phyloP scores from a whole-genome alignment of 2,113 vertebrate genomes.

The Callaeas wilsoni region DNA sequence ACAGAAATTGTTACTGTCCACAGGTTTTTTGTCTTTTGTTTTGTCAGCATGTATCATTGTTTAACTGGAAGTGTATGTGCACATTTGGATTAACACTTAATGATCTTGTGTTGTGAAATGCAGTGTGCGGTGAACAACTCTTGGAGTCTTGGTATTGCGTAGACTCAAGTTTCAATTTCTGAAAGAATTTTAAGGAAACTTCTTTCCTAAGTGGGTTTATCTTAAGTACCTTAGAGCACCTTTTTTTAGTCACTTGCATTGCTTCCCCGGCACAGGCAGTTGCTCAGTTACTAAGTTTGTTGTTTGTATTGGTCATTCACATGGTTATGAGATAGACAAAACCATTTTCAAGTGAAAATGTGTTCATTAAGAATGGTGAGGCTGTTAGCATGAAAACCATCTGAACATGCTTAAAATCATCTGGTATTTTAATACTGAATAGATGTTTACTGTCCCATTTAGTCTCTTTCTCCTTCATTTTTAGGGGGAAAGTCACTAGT shows the following conservation, averaged over 20 bases:
- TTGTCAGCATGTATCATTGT: not conserved
- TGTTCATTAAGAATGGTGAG: not conserved
- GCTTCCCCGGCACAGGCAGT: not conserved
- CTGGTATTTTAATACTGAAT: not conserved
- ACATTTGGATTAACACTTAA: not conserved
- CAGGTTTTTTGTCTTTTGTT: not conserved
- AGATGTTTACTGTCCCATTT: not conserved
- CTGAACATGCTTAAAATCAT: not conserved
- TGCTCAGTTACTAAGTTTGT: not conserved
- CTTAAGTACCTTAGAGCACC: not conserved
- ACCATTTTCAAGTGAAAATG: not conserved
- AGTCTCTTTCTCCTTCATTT: not conserved
- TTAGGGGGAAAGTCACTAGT: not conserved
- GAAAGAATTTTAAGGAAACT: not conserved
- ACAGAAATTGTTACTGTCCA: not conserved
- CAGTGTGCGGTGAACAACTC: not conserved
- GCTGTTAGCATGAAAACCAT: not conserved
- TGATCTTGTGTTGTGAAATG: not conserved
- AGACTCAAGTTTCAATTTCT: not conserved
- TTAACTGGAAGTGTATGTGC: not conserved
- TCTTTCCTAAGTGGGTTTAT: not conserved
- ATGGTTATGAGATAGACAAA: not conserved
- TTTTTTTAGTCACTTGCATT: not conserved
- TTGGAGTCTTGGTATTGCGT: not conserved
- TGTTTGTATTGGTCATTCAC: not conserved